Conservation (phyloP, 92 coral and sea anemone species). For the Meandrina meandrites region DNA sequence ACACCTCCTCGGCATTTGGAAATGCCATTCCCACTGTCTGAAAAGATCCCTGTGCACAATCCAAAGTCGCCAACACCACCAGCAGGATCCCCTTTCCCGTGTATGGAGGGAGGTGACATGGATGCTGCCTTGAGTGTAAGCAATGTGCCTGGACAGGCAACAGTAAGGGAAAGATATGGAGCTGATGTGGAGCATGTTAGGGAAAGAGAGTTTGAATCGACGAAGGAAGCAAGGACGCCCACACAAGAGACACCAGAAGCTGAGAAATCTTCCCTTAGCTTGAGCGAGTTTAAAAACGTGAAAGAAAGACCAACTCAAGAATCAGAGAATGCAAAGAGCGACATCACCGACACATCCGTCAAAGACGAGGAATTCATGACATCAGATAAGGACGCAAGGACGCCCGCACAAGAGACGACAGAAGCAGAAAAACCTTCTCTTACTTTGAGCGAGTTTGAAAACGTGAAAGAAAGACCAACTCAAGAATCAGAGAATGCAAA, state of each 20-base stretch:
- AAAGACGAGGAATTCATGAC: neutral
- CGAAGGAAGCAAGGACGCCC: neutral
- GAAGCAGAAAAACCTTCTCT: neutral
- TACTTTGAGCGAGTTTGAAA: neutral
- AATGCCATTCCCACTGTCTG: neutral
- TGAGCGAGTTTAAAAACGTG: neutral
- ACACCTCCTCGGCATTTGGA: neutral
- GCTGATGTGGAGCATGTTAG: neutral
- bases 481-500: slow-evolving; percentile 4
- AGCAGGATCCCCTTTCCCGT: neutral
- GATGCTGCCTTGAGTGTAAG: neutral
- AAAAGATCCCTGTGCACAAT: slow-evolving; percentile 28
- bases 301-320: neutral
- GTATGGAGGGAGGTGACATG: neutral
- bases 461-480: neutral
- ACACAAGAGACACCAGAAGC: neutral
- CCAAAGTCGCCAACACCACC: slow-evolving; percentile 24
- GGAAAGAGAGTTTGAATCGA: neutral
- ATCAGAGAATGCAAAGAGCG: neutral
- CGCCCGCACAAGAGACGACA: neutral
- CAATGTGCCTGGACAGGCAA: neutral
- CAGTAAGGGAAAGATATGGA: neutral
- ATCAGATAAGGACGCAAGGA: neutral
- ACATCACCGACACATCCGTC: neutral
- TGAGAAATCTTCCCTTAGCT: neutral